Evolutionary conservation across 2,113 vertebrate genomes (phyloP), one percentile per base, ranked within the genome.

Genomic region (Pseudorasbora parva): DNA sequence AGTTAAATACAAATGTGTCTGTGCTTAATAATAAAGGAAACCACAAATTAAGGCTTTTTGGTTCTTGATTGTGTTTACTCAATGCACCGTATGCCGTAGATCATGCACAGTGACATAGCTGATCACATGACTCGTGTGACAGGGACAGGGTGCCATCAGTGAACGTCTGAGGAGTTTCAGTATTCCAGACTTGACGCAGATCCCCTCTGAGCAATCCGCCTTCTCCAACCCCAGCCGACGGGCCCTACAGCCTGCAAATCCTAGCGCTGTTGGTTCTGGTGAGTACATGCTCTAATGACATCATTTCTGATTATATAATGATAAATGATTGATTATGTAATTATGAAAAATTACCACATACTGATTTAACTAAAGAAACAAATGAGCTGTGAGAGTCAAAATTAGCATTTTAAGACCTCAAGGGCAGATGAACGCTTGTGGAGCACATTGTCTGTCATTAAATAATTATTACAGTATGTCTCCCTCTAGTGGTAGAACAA

Each of bases 81-180:
- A 62, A 27, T 74, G 45, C 69, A n/a, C 17, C 5, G 15, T 25
- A 3, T 5, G n/a, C 4, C n/a, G 2, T 47, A 6, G 12, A 72
- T 47, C 21, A 72, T 60, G 57, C 17, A 51, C 3, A 12, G 4
- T 51, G 27, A 17, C 45, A 7, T 15, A 72, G 25, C 72, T 27
- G 8, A 83, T 33, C 76, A 56, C 72, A 69, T 84, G 82, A 71
- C 37, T 66, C 12, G 78, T 93, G 92, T 51, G 82, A 81, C 89
- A 96, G 96, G 94, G 96, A 81, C 96, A 97, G 90, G 96, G 96
- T 82, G 96, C 96, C 4, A 97, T 97, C 88, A 96, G 95, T 4
- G 96, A 97, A 81, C 94, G 95, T 15, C 88, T 97, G 68, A 90
- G 96, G 59, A 96, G 96, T 86, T 96, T 96, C 90, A 97, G 96